These are phyloP conservation scores for Anthoptus insignis DNA, from an alignment of 2,888 invertebrate genomes.

Conservation along the genomic window DNA sequence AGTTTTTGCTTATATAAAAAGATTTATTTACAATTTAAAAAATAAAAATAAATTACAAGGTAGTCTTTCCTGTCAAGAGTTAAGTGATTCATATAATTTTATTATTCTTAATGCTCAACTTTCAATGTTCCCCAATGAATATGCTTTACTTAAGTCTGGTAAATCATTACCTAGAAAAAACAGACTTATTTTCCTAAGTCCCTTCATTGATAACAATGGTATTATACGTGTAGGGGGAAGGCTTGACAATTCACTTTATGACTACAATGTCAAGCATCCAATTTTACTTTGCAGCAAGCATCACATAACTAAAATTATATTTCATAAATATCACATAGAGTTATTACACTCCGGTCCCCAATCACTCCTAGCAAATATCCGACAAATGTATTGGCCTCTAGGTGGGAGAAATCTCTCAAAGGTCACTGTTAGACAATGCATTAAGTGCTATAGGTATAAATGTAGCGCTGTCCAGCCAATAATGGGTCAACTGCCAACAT, in stretches of 20 bases:
- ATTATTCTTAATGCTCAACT: neutral
- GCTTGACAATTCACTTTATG: neutral
- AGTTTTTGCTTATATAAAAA: neutral
- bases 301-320: constrained; percentile 24
- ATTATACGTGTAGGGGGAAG: neutral
- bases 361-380: constrained; percentile 7
- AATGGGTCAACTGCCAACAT: neutral
- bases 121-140: constrained; percentile 12
- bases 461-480: neutral
- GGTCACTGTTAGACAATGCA: neutral
- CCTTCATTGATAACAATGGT: neutral
- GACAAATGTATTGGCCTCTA: constrained; percentile 25
- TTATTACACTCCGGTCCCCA: neutral
- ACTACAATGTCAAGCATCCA: constrained; percentile 22
- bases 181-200: neutral
- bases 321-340: neutral
- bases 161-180: constrained; percentile 10
- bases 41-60: neutral
- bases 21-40: neutral
- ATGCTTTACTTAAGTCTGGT: constrained; percentile 1
- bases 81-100: neutral
- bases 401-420: neutral
- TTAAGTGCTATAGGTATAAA: neutral
- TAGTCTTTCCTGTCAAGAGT: neutral
- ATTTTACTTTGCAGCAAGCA: constrained; percentile 22